These are phyloP conservation scores for Synergus gifuensis DNA, from an alignment of 2,888 invertebrate genomes.

Conservation along the genomic window DNA sequence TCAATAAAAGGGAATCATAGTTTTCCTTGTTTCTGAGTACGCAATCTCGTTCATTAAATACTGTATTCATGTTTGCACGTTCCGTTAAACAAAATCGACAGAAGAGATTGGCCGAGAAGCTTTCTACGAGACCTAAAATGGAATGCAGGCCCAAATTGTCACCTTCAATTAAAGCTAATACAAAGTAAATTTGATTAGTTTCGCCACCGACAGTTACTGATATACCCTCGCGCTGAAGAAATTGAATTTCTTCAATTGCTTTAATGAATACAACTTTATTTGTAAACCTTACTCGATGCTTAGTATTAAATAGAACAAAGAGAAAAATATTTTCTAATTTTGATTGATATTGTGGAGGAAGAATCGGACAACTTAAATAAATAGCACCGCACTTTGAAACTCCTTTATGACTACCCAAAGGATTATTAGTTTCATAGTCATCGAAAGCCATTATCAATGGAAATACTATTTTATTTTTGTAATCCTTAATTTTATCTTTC, in stretches of 20 bases:
- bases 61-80: conserved; percentile 44
- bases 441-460: conserved; percentile 51
- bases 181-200: conserved; percentile 43
- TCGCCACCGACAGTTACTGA: conserved; percentile 43
- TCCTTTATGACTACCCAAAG: too few species aligned
- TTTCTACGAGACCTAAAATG: conserved; percentile 29
- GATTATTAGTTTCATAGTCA: conserved; percentile 49
- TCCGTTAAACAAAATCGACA: conserved; percentile 46
- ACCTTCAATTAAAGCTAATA: too few species aligned
- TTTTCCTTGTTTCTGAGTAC: conserved; percentile 46
- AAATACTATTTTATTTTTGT: conserved; percentile 39
- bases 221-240: conserved; percentile 24
- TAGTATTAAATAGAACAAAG: conserved; percentile 47
- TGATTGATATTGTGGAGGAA: too few species aligned
- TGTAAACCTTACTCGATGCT: conserved; percentile 43
- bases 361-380: too few species aligned
- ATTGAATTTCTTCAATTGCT: conserved; percentile 53
- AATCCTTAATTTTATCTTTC: conserved; percentile 43
- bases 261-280: conserved; percentile 36
- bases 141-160: too few species aligned
- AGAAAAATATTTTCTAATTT: too few species aligned
- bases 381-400: too few species aligned
- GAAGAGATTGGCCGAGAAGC: conserved; percentile 52
- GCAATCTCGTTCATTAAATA: conserved; percentile 50
- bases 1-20: conserved; percentile 42